These are phyloP conservation scores for Thelaira solivaga DNA, from an alignment of 2,888 invertebrate genomes.

Conservation along the genomic window DNA sequence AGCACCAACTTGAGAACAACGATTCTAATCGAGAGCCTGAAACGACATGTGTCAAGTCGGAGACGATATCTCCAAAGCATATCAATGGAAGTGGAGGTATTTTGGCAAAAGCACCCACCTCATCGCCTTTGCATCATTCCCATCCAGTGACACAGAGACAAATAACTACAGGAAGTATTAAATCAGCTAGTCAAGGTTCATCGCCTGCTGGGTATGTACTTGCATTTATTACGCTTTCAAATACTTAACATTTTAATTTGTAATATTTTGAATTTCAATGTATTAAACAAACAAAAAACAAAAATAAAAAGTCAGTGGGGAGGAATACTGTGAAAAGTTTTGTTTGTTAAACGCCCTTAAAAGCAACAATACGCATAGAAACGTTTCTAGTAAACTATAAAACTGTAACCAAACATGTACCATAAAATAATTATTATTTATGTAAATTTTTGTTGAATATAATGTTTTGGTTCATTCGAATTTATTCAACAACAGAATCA, in stretches of 20 bases:
- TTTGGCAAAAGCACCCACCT: slow-evolving; percentile 68
- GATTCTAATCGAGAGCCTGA: slow-evolving; percentile 72
- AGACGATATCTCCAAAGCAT: slow-evolving; percentile 56
- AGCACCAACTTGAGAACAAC: slow-evolving; percentile 82
- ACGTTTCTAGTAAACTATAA: too few species aligned
- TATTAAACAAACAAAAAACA: too few species aligned
- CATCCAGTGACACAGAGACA: slow-evolving; percentile 69
- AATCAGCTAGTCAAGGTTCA: slow-evolving; percentile 75
- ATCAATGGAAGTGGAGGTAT: slow-evolving; percentile 58
- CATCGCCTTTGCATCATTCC: slow-evolving; percentile 73
- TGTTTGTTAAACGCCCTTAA: too few species aligned
- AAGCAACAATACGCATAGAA: too few species aligned
- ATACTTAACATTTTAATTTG: not conserved
- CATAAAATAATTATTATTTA: too few species aligned
- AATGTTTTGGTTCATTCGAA: too few species aligned
- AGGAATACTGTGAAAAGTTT: too few species aligned
- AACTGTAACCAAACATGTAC: too few species aligned
- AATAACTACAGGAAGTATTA: slow-evolving; percentile 67
- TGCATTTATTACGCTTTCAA: not conserved
- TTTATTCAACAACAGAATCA: too few species aligned
- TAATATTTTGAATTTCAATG: too few species aligned
- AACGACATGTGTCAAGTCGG: slow-evolving; percentile 21
- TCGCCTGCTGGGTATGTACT: slow-evolving; percentile 75
- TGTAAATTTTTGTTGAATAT: too few species aligned
- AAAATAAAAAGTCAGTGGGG: too few species aligned